Evolutionary conservation across 2,113 vertebrate genomes (phyloP), one percentile per base, ranked within the genome.

Genomic region (Deroptyus accipitrinus): DNA sequence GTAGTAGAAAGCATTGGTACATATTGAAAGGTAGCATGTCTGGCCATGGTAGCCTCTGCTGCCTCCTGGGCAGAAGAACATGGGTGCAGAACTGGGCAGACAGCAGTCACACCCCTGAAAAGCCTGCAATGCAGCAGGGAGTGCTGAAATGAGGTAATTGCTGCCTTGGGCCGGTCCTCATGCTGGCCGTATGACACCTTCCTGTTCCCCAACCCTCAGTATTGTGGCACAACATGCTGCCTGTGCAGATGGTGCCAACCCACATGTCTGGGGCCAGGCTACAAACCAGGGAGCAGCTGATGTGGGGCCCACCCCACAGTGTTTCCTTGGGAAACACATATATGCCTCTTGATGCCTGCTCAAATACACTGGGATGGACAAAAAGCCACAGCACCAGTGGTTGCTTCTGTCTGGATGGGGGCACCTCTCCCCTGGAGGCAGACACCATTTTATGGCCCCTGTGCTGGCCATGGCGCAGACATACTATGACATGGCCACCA

Each of bases 181-280:
- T 3, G 15, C 31, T 2, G 3, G 3, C 12, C 46, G 14, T n/a
- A 44, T 0, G 3, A 16, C 15, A 52, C 17, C 27, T 82, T 67
- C 17, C 22, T 2, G 0, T 49, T 73, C 24, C 16, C 13, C 30
- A 66, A 0, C 16, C 13, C 30, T 37, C 2, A 1, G 11, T 0
- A 0, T 37, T 51, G 25, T 54, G 48, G 12, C 15, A 48, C n/a
- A 41, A 10, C n/a, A 35, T 73, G 15, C 19, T 39, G 19, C 22
- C 35, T 15, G 7, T 4, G 14, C 9, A 27, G 22, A 66, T 9
- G 6, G 9, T 59, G 20, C 10, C 23, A 55, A 13, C 7, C 24
- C 11, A 30, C 16, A 18, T 28, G 31, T 5, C 17, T 51, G 51
- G 11, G 14, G 74, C 37, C 37, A 44, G 11, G 23, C 13, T 74